Evolutionary conservation across 2,113 vertebrate genomes (phyloP).

Genomic region (Lamprologus ornatipinnis): DNA sequence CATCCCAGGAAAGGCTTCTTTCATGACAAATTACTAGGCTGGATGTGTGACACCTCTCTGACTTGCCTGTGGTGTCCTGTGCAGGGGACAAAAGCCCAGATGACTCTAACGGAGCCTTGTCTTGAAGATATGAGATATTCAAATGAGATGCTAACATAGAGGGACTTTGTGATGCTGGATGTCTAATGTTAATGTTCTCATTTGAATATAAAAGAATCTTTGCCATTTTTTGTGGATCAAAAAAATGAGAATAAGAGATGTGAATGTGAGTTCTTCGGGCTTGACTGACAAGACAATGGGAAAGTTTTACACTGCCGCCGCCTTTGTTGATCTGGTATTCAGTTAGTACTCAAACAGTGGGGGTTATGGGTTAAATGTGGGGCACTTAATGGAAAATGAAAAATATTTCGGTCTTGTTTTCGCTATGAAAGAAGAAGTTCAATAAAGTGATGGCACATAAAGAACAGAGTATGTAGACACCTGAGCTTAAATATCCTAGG

Average conservation of each 20-base stretch:
- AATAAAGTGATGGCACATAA: not conserved
- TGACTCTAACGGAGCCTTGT: constrained; percentile 64
- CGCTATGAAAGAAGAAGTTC: not conserved
- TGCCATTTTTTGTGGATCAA: constrained; percentile 63
- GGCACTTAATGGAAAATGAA: not conserved
- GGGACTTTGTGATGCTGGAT: constrained; percentile 65
- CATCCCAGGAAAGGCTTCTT: constrained; percentile 58
- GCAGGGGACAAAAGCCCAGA: constrained; percentile 70
- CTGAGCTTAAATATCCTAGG: not conserved
- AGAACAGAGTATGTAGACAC: not conserved
- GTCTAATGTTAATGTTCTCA: constrained; percentile 79
- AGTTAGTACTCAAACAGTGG: not conserved
- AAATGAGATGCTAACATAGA: constrained; percentile 74
- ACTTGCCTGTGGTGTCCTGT: constrained; percentile 68
- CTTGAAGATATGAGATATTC: constrained; percentile 79
- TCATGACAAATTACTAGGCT: constrained; percentile 67
- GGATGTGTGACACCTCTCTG: constrained; percentile 59
- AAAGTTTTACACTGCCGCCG: constrained; percentile 45
- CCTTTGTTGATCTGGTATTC: constrained; percentile 50
- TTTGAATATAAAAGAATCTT: constrained; percentile 78
- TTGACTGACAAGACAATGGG: constrained; percentile 74
- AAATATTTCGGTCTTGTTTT: not conserved
- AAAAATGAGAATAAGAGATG: constrained; percentile 54
- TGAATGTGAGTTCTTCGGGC: constrained; percentile 51
- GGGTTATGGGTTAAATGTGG: constrained; percentile 28